These are phyloP conservation scores for Alloscopus bannaensis DNA, from an alignment of 2,888 invertebrate genomes.

Conservation along the genomic window DNA sequence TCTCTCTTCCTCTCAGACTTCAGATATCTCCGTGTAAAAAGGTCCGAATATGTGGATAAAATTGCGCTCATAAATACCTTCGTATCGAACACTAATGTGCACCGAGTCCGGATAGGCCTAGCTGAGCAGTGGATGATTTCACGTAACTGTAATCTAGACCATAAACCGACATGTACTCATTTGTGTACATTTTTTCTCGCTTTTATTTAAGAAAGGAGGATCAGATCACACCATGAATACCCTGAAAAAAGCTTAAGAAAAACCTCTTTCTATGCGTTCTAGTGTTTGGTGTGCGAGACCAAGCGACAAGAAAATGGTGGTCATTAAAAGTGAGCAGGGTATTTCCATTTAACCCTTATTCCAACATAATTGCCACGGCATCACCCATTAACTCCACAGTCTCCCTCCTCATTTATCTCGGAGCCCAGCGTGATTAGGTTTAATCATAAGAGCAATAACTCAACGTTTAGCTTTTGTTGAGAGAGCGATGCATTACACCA, in stretches of 20 bases:
- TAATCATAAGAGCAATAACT: constrained; percentile 61
- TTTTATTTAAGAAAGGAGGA: no score
- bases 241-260: no score
- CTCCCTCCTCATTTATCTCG: constrained; percentile 45
- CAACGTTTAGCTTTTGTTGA: constrained; percentile 20
- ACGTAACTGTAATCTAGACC: constrained; percentile 5
- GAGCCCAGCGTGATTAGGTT: constrained; percentile 58
- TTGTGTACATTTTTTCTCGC: no score
- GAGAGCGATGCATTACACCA: not conserved
- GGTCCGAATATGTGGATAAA: no score
- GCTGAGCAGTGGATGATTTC: constrained; percentile 21
- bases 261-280: no score
- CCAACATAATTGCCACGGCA: constrained; percentile 46
- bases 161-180: constrained; percentile 22
- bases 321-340: constrained; percentile 19
- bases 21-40: no score
- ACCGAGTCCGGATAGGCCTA: no score
- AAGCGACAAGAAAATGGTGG: not conserved
- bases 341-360: constrained; percentile 48
- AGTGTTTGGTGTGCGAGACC: no score
- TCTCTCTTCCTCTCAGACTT: no score
- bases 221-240: no score
- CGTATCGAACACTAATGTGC: no score
- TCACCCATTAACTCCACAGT: constrained; percentile 42
- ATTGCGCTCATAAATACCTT: constrained; percentile 13